These are phyloP conservation scores for Cervus canadensis DNA, from an alignment of 2,113 vertebrate species.

Conservation along the genomic window DNA sequence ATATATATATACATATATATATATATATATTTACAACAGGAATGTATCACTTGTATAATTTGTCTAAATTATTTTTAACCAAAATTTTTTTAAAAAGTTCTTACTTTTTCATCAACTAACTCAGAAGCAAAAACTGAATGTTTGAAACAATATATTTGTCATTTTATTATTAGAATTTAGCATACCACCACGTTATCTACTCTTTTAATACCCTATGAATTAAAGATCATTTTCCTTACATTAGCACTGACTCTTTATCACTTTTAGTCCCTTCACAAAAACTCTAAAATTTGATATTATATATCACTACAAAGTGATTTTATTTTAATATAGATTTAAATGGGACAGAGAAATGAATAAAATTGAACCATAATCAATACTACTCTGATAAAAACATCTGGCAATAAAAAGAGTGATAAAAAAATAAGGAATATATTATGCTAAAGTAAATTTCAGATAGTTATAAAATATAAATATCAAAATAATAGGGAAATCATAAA, in stretches of 20 bases:
- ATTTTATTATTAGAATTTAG: not conserved
- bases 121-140: not conserved
- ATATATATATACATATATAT: too few relatives aligned
- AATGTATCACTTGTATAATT: not conserved
- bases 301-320: not conserved
- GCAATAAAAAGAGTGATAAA: not conserved
- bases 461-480: not conserved
- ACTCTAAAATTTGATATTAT: not conserved
- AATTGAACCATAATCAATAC: not conserved
- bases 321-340: not conserved
- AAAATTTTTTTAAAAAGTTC: not conserved
- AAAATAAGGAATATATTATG: not conserved
- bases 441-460: not conserved
- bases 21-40: not conserved
- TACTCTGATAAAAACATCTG: not conserved
- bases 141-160: not conserved
- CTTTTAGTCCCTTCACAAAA: not conserved
- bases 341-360: not conserved
- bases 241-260: not conserved
- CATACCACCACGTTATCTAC: not conserved
- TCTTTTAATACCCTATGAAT: not conserved
- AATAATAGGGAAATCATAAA: not conserved
- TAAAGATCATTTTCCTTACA: not conserved
- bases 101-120: not conserved
- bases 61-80: not conserved